Evolutionary conservation across 1,140 invertebrate genomes (phyloP).

Genomic region (Lordiphosa mommai): DNA sequence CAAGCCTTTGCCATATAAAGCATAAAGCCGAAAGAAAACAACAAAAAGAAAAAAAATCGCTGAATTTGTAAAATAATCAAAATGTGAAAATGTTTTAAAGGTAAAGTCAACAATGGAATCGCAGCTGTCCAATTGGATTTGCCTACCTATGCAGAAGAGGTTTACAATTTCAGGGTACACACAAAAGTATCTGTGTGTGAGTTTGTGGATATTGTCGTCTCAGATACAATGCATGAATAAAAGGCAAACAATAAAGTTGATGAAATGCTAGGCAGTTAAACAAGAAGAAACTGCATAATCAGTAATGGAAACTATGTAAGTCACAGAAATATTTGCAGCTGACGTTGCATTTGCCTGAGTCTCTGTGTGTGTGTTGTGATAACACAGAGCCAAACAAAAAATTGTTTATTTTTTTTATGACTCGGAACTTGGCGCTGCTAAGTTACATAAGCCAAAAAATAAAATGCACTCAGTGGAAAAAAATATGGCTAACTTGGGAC

Average conservation of each 20-base stretch:
- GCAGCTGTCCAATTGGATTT: constrained; percentile 57
- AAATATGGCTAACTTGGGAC: background rate
- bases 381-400: background rate
- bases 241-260: constrained; percentile 46
- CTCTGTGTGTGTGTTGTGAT: background rate
- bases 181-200: constrained; percentile 39
- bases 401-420: background rate
- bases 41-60: constrained; percentile 47
- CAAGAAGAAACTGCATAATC: constrained; percentile 38
- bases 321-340: background rate
- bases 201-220: background rate
- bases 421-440: too few relatives aligned
- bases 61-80: constrained; percentile 67
- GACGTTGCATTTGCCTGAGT: background rate
- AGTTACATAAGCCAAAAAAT: too few relatives aligned
- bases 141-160: constrained; percentile 71
- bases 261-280: constrained; percentile 31
- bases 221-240: constrained; percentile 26
- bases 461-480: too few relatives aligned
- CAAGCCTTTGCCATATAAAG: constrained; percentile 50
- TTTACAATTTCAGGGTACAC: constrained; percentile 19
- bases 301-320: constrained; percentile 11
- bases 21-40: constrained; percentile 14
- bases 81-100: constrained; percentile 59
- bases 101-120: constrained; percentile 61